These are phyloP conservation scores for Enteromius paludinosus DNA, from an alignment of 2,797 vertebrate genomes.

Conservation along the genomic window DNA sequence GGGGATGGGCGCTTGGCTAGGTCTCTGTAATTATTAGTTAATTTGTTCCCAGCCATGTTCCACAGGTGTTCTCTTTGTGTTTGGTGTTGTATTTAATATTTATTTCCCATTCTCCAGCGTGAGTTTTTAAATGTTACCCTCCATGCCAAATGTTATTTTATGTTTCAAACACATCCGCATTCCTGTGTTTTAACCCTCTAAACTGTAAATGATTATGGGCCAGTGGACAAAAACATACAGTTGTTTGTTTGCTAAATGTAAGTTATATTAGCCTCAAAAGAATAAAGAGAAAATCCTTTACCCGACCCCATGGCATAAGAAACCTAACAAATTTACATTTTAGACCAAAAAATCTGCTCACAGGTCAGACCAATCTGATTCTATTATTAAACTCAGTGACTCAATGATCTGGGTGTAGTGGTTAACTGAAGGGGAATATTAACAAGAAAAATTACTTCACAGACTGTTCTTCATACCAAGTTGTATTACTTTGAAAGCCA, in stretches of 20 bases:
- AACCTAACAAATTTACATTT: background rate
- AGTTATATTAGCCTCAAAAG: background rate
- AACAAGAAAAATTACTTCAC: background rate
- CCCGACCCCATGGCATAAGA: background rate
- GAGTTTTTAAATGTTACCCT: too few species aligned
- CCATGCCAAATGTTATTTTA: too few species aligned
- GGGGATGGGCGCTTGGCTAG: too few species aligned
- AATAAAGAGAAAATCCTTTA: background rate
- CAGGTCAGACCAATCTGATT: background rate
- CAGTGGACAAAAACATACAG: constrained; percentile 13
- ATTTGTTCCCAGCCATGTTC: too few species aligned
- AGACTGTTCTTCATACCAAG: background rate
- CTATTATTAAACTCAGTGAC: background rate
- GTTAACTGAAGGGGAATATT: background rate
- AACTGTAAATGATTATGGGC: constrained; percentile 42
- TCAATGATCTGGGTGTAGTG: background rate
- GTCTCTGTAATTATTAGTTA: too few species aligned
- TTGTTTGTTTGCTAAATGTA: background rate
- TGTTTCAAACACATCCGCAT: constrained; percentile 59
- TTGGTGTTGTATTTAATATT: too few species aligned
- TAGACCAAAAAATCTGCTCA: background rate
- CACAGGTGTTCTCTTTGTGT: too few species aligned
- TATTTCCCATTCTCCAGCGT: too few species aligned
- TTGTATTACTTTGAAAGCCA: background rate
- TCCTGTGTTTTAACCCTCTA: constrained; percentile 63